phyloP scores from a whole-genome alignment of 2,113 vertebrate genomes.

The Deroptyus accipitrinus region DNA sequence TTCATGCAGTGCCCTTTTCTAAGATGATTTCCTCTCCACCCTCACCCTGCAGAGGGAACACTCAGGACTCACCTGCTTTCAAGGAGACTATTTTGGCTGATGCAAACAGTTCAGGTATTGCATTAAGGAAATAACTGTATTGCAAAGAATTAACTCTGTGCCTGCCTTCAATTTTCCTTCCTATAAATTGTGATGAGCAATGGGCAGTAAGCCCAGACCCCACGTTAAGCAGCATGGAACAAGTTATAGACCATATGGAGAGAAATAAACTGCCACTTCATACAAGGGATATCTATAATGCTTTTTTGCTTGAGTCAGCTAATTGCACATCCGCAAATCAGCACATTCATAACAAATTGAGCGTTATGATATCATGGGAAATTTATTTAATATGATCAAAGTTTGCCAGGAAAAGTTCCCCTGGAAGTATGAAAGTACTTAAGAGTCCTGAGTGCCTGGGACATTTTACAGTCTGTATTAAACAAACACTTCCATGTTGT shows the following conservation, averaged over 20 bases:
- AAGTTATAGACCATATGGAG: slow-evolving; percentile 65
- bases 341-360: slow-evolving; percentile 34
- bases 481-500: slow-evolving; percentile 19
- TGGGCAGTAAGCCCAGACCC: slow-evolving; percentile 58
- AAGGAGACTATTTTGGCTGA: not conserved
- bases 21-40: not conserved
- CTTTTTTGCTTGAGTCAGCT: slow-evolving; percentile 55
- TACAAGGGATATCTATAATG: slow-evolving; percentile 22
- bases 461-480: slow-evolving; percentile 39
- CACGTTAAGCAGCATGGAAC: slow-evolving; percentile 52
- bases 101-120: not conserved
- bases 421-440: slow-evolving; percentile 21
- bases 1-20: not conserved
- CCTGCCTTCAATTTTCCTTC: slow-evolving; percentile 31
- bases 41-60: not conserved
- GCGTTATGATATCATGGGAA: slow-evolving; percentile 7
- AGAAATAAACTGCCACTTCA: slow-evolving; percentile 62
- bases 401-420: slow-evolving; percentile 34
- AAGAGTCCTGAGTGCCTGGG: slow-evolving; percentile 8
- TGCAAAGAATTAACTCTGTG: slow-evolving; percentile 44
- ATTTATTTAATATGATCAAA: slow-evolving; percentile 40
- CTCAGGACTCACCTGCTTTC: not conserved
- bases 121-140: not conserved
- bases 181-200: slow-evolving; percentile 43
- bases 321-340: slow-evolving; percentile 53